phyloP scores from a whole-genome alignment of 2,888 invertebrate genomes.

The Drosophila prostipennis region DNA sequence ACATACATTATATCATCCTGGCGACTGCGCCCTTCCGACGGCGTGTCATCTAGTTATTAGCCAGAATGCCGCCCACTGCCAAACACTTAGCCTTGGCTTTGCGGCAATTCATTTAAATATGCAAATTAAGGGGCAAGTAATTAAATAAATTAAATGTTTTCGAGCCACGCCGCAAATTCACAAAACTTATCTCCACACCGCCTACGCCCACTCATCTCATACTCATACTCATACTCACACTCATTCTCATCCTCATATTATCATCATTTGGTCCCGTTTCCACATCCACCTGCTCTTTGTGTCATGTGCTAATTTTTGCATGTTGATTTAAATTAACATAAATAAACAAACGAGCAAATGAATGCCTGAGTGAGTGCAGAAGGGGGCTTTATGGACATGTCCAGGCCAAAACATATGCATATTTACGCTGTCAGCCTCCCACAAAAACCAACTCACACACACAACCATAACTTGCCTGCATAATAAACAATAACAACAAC shows the following conservation, averaged over 20 bases:
- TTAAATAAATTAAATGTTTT: slow-evolving; percentile 76
- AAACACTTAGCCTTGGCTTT: slow-evolving; percentile 30
- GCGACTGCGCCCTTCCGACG: slow-evolving; percentile 45
- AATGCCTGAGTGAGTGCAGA: slow-evolving; percentile 33
- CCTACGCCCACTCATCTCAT: slow-evolving; percentile 11
- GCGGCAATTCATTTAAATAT: slow-evolving; percentile 72
- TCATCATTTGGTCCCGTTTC: not conserved
- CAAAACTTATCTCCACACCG: slow-evolving; percentile 12
- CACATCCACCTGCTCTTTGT: slow-evolving; percentile 6
- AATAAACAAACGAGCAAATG: slow-evolving; percentile 67
- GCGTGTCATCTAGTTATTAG: slow-evolving; percentile 60
- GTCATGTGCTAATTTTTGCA: slow-evolving; percentile 63
- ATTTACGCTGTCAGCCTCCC: slow-evolving; percentile 19
- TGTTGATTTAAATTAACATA: slow-evolving; percentile 77
- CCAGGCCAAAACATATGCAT: slow-evolving; percentile 47
- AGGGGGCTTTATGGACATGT: slow-evolving; percentile 64
- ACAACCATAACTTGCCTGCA: slow-evolving; percentile 16
- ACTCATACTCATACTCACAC: not conserved
- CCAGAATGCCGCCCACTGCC: slow-evolving; percentile 6
- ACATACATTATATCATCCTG: slow-evolving; percentile 46
- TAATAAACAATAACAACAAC: slow-evolving; percentile 29
- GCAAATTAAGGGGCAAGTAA: slow-evolving; percentile 76
- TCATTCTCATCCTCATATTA: no score
- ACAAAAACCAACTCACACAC: not conserved
- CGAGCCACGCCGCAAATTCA: slow-evolving; percentile 24